These are phyloP conservation scores for Vesta saturnalis DNA, from an alignment of 2,888 invertebrate genomes.

Conservation along the genomic window DNA sequence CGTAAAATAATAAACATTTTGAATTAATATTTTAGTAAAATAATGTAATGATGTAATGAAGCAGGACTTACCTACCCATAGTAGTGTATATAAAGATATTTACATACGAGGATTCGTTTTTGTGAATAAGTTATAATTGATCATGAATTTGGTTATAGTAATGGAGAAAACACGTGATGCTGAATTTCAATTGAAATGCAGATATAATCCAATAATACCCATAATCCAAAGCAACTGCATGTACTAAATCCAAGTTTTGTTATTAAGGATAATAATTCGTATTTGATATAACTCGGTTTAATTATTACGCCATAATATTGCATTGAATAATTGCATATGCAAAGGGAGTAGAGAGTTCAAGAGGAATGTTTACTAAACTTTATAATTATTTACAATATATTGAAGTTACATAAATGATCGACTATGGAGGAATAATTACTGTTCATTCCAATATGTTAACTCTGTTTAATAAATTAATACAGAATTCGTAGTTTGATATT, in stretches of 20 bases:
- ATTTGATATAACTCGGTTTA: slow-evolving; percentile 6
- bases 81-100: too few relatives aligned
- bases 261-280: slow-evolving; percentile 9
- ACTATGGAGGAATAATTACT: too few relatives aligned
- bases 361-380: not conserved
- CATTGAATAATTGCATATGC: slow-evolving; percentile 2
- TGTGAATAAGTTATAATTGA: too few relatives aligned
- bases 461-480: too few relatives aligned
- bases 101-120: too few relatives aligned
- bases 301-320: slow-evolving; percentile 9
- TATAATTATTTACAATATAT: not conserved
- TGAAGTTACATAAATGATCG: too few relatives aligned
- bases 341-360: not conserved
- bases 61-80: too few relatives aligned
- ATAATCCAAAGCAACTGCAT: slow-evolving; percentile 12
- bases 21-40: too few relatives aligned
- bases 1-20: too few relatives aligned
- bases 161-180: slow-evolving; percentile 1
- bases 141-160: not conserved
- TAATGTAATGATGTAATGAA: too few relatives aligned
- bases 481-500: too few relatives aligned
- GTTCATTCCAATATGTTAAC: too few relatives aligned
- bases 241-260: slow-evolving; percentile 5
- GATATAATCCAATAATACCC: slow-evolving; percentile 7
- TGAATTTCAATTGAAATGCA: slow-evolving; percentile 12